phyloP scores from a whole-genome alignment of 2,888 invertebrate genomes.

The Epinotia nisella region DNA sequence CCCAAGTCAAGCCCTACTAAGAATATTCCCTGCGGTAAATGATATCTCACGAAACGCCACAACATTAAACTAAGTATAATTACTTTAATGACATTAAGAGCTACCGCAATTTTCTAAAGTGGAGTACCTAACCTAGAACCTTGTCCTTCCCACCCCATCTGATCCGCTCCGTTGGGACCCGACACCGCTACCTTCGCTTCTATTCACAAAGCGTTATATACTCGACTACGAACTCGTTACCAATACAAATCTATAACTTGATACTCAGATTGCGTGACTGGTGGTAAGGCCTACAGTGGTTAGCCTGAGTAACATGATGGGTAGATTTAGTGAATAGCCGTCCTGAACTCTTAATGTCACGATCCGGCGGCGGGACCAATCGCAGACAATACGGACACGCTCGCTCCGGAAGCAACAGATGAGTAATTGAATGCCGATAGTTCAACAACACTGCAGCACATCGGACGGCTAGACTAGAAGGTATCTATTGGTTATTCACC shows the following conservation, averaged over 20 bases:
- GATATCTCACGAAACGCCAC: background rate
- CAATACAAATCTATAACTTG: background rate
- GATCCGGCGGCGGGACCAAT: slow-evolving; percentile 34
- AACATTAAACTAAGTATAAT: background rate
- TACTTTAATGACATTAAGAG: slow-evolving; percentile 3
- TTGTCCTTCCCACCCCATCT: slow-evolving; percentile 10
- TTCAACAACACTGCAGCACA: slow-evolving; percentile 30
- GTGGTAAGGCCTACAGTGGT: background rate
- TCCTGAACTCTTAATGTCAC: slow-evolving; percentile 30
- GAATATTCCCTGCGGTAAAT: slow-evolving; percentile 4
- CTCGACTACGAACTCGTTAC: background rate
- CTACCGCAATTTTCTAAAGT: slow-evolving; percentile 22
- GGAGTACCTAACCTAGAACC: slow-evolving; percentile 5
- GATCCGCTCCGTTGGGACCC: slow-evolving; percentile 10
- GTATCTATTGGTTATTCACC: background rate
- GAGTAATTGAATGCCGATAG: slow-evolving; percentile 39
- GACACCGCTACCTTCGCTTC: background rate
- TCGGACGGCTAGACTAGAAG: background rate
- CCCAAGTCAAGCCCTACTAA: no score
- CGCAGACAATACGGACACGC: slow-evolving; percentile 37
- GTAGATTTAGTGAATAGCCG: background rate
- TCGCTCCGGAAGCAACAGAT: slow-evolving; percentile 35
- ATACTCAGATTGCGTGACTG: background rate
- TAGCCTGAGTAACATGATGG: background rate
- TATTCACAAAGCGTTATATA: background rate